Evolutionary conservation across 2,113 vertebrate species (phyloP).

Genomic region (Pedionomus torquatus): DNA sequence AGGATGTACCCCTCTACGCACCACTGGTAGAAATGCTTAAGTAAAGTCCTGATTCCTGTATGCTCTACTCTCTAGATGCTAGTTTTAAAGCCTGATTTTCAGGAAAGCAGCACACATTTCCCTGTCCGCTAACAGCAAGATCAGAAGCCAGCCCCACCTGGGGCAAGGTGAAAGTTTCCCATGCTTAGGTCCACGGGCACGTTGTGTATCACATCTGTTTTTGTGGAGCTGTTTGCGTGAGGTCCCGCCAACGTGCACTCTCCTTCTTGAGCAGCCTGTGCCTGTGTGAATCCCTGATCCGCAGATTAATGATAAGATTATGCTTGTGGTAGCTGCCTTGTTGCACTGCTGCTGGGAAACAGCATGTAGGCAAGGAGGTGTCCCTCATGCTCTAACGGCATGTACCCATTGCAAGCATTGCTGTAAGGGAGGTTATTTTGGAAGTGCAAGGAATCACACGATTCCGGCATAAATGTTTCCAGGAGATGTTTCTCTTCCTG

Average conservation of each 20-base stretch:
- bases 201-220: not conserved
- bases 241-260: not conserved
- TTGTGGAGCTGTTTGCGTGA: not conserved
- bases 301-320: not conserved
- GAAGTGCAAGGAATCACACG: not conserved
- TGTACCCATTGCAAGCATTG: not conserved
- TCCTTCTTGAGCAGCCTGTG: not conserved
- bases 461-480: constrained; percentile 17
- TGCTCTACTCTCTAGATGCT: not conserved
- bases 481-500: constrained; percentile 24
- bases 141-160: not conserved
- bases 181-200: not conserved
- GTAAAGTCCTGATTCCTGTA: not conserved
- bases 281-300: not conserved
- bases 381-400: not conserved
- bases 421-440: constrained; percentile 19
- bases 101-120: not conserved
- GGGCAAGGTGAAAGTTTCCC: not conserved
- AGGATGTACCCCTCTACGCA: not conserved
- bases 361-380: not conserved
- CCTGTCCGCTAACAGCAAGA: not conserved
- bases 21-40: not conserved
- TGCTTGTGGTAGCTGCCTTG: not conserved
- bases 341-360: not conserved
- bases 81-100: not conserved